Evolutionary conservation across 2,113 vertebrate species (phyloP).

Genomic region (Columbina picui): DNA sequence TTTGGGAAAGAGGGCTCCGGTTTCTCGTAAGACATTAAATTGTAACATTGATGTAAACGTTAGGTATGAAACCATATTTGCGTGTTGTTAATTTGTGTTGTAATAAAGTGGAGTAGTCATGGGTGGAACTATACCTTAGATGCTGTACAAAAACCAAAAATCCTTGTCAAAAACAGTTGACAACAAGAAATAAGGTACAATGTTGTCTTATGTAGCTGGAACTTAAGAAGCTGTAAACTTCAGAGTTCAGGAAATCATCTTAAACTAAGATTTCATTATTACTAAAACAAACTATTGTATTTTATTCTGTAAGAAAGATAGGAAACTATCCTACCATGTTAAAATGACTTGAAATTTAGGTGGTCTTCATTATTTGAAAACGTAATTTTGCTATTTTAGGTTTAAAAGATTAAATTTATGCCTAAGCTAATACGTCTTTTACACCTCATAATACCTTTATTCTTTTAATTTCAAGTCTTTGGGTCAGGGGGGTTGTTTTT

Average conservation of each 20-base stretch:
- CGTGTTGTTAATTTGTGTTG: not conserved
- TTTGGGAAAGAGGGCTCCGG: not conserved
- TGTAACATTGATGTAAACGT: not conserved
- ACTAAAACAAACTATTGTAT: not conserved
- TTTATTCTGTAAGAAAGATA: not conserved
- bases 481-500: rapidly evolving
- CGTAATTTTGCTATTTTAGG: not conserved
- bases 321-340: not conserved
- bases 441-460: not conserved
- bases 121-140: not conserved
- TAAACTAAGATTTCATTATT: not conserved
- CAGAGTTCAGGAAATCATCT: not conserved
- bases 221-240: not conserved
- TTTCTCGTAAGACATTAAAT: not conserved
- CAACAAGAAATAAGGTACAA: not conserved
- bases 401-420: not conserved
- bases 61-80: not conserved
- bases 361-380: not conserved
- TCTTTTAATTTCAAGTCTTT: not conserved
- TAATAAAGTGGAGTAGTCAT: not conserved
- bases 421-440: not conserved
- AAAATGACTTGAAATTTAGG: not conserved
- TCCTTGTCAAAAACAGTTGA: not conserved
- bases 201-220: not conserved
- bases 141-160: not conserved